Conservation (phyloP, 2,888 invertebrate species). For the Lapara coniferarum region DNA sequence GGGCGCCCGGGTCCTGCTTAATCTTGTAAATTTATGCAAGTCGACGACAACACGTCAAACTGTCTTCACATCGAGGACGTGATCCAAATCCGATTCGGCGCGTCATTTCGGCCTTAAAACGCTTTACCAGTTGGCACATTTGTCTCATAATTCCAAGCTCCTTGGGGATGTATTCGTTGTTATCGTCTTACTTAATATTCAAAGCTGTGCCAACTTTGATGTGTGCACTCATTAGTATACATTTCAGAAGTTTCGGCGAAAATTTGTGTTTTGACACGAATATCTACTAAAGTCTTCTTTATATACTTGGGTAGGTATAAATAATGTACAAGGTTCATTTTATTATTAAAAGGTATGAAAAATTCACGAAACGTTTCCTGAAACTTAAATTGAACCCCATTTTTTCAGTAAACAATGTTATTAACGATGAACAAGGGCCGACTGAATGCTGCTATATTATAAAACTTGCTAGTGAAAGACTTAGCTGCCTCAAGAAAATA, state of each 20-base stretch:
- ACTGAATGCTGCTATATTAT: background rate
- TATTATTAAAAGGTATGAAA: background rate
- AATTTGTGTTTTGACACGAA: constrained; percentile 11
- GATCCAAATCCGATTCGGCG: constrained; percentile 79
- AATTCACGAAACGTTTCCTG: background rate
- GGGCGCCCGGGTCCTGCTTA: constrained; percentile 60
- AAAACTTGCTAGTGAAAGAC: background rate
- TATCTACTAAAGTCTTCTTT: background rate
- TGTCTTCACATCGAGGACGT: constrained; percentile 74
- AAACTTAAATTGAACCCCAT: background rate
- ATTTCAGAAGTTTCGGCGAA: constrained; percentile 11
- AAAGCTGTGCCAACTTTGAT: constrained; percentile 54
- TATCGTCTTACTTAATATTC: constrained; percentile 64
- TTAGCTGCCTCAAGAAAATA: background rate
- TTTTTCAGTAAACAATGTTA: constrained; percentile 1
- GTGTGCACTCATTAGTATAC: constrained; percentile 29
- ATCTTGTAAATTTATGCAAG: constrained; percentile 83
- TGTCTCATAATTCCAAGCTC: constrained; percentile 72
- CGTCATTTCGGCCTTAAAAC: constrained; percentile 77
- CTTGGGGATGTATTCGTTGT: constrained; percentile 61
- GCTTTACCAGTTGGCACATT: constrained; percentile 77
- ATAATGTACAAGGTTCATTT: background rate
- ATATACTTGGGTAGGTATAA: background rate
- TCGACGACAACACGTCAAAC: constrained; percentile 78
- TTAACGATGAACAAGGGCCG: background rate